phyloP scores from a whole-genome alignment of 1,140 invertebrate genomes.

The Brachionus angularis region DNA sequence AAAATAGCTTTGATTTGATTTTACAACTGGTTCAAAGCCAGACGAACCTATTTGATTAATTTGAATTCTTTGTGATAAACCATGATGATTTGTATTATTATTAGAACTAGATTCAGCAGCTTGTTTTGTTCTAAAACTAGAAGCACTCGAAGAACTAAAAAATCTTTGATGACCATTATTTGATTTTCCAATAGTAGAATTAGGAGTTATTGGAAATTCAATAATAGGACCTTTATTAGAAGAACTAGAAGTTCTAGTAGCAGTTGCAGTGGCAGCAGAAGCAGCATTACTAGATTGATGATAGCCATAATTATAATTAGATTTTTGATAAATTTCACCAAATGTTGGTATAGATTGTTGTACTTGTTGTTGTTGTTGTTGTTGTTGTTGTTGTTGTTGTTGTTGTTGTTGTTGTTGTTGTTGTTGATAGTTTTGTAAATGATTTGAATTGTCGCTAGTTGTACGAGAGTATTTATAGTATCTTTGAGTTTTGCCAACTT shows the following conservation, averaged over 20 bases:
- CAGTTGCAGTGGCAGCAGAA: background rate
- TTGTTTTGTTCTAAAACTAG: background rate
- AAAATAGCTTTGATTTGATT: no score
- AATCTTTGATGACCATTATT: background rate
- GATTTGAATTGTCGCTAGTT: background rate
- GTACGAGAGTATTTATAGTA: constrained; percentile 41
- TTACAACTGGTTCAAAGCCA: constrained; percentile 14
- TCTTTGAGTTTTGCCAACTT: background rate
- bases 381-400: no score
- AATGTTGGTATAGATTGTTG: no score
- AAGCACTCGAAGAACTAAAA: background rate
- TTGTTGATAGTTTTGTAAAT: background rate
- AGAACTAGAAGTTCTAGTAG: background rate
- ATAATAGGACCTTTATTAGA: background rate
- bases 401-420: background rate
- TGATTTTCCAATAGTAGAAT: background rate
- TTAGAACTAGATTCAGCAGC: background rate
- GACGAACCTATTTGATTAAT: no score
- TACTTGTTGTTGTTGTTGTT: no score
- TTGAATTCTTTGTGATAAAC: background rate
- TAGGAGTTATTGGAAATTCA: constrained; percentile 10
- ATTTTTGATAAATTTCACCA: no score
- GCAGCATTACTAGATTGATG: no score
- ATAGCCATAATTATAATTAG: no score
- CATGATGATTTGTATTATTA: background rate